phyloP scores from a whole-genome alignment of 1,140 invertebrate genomes.

The Drosophila ironensis region DNA sequence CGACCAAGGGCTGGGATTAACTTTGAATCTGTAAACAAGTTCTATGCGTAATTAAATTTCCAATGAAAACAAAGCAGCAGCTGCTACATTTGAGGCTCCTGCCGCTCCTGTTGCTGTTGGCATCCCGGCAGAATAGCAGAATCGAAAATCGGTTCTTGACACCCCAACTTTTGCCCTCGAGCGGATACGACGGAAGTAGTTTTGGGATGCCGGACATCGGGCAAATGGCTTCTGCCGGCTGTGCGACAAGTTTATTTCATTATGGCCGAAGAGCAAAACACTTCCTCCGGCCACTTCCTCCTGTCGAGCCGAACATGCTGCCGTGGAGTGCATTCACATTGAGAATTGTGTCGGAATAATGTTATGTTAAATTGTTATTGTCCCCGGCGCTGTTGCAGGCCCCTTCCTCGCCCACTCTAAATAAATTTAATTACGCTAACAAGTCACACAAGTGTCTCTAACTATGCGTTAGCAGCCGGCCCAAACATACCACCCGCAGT shows the following conservation, averaged over 20 bases:
- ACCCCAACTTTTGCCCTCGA: background rate
- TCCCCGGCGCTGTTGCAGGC: background rate
- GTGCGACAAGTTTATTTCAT: constrained; percentile 72
- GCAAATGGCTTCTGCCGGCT: constrained; percentile 39
- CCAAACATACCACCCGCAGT: background rate
- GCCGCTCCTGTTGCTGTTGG: too few species aligned
- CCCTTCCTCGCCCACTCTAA: background rate
- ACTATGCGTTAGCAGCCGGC: constrained; percentile 51
- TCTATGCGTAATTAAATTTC: constrained; percentile 75
- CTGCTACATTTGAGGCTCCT: too few species aligned
- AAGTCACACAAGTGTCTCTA: constrained; percentile 68
- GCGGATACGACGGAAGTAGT: background rate
- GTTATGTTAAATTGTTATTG: constrained; percentile 54
- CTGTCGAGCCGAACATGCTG: constrained; percentile 29
- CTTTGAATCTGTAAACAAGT: constrained; percentile 73
- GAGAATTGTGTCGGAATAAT: constrained; percentile 23
- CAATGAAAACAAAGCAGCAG: constrained; percentile 44
- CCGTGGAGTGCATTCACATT: constrained; percentile 54
- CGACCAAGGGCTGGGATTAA: constrained; percentile 48
- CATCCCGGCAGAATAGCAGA: background rate
- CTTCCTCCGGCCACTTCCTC: constrained; percentile 24
- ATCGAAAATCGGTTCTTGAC: background rate
- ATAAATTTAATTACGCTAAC: constrained; percentile 59
- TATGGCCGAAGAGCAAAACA: constrained; percentile 49
- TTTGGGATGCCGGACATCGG: constrained; percentile 20